These are phyloP conservation scores for Sitta carolinensis DNA, from an alignment of 2,797 vertebrate species.

Conservation along the genomic window DNA sequence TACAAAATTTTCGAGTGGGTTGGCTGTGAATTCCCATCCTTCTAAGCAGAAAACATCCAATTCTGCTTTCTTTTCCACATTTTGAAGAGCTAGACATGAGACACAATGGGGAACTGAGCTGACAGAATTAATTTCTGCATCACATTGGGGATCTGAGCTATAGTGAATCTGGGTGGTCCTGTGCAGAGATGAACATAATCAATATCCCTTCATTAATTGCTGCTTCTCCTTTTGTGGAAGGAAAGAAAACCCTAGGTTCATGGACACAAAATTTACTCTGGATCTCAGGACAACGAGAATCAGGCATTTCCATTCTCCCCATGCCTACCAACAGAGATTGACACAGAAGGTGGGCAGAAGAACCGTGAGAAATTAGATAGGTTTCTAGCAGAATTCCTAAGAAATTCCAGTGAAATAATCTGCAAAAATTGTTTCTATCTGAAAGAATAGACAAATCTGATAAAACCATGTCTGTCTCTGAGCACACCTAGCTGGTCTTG, in stretches of 20 bases:
- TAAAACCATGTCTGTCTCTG: not conserved
- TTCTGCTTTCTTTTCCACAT: not conserved
- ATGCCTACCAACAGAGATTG: not conserved
- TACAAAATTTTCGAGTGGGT: not conserved
- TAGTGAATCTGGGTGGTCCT: not conserved
- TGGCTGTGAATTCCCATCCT: not conserved
- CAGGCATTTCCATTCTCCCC: not conserved
- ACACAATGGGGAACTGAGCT: not conserved
- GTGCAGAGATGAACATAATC: not conserved
- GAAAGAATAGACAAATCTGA: not conserved
- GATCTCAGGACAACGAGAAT: not conserved
- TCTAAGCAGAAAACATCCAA: not conserved
- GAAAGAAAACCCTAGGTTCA: not conserved
- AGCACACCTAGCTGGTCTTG: not conserved
- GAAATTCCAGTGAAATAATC: not conserved
- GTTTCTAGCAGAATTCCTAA: not conserved
- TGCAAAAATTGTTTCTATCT: not conserved
- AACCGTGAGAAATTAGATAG: not conserved
- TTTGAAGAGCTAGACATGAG: not conserved
- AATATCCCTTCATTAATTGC: not conserved
- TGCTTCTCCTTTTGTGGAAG: not conserved
- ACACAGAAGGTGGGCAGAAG: not conserved
- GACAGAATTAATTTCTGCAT: not conserved
- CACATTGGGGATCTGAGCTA: not conserved
- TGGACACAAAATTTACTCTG: not conserved